Percentiles rank a stretch among this genome's conserved stretches.
phyloP scores from a whole-genome alignment of 1,140 invertebrate species.

The Ptiloglossa arizonensis region DNA sequence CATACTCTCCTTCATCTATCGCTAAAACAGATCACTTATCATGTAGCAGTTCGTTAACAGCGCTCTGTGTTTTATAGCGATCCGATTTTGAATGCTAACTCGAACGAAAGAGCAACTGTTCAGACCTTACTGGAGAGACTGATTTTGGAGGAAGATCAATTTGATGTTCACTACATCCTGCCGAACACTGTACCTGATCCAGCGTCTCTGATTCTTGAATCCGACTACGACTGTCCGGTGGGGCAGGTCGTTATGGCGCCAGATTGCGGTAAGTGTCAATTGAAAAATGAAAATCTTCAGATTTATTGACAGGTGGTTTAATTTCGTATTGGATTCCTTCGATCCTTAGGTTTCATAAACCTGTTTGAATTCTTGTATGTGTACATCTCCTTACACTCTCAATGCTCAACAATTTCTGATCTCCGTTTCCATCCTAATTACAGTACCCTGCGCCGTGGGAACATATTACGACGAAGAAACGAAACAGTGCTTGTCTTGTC shows the following conservation, averaged over 20 bases:
- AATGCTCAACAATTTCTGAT: too few relatives aligned
- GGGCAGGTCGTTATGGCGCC: constrained; percentile 96
- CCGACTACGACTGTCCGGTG: constrained; percentile 95
- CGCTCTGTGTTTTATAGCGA: constrained; percentile 85
- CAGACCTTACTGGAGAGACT: constrained; percentile 91
- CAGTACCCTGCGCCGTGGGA: constrained; percentile 97
- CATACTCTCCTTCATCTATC: constrained; percentile 45
- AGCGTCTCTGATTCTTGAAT: constrained; percentile 91
- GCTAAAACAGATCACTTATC: constrained; percentile 6
- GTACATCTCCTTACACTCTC: too few relatives aligned
- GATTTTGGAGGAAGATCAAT: constrained; percentile 95
- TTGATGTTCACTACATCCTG: constrained; percentile 95
- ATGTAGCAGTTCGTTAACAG: not conserved
- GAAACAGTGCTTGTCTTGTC: constrained; percentile 91
- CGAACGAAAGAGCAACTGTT: constrained; percentile 92
- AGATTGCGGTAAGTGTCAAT: constrained; percentile 88
- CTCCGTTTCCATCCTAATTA: constrained; percentile 59
- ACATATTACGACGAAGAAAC: constrained; percentile 91
- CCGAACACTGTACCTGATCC: constrained; percentile 97
- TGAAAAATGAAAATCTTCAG: too few relatives aligned
- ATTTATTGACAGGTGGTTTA: too few relatives aligned
- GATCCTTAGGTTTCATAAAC: too few relatives aligned
- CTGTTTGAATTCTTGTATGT: too few relatives aligned
- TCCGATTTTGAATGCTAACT: constrained; percentile 92
- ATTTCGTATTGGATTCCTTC: too few relatives aligned